Percentiles rank a stretch among this genome's conserved stretches.
These are phyloP conservation scores for Rhamphomyia laevipes DNA, from an alignment of 2,888 invertebrate genomes.

Conservation along the genomic window DNA sequence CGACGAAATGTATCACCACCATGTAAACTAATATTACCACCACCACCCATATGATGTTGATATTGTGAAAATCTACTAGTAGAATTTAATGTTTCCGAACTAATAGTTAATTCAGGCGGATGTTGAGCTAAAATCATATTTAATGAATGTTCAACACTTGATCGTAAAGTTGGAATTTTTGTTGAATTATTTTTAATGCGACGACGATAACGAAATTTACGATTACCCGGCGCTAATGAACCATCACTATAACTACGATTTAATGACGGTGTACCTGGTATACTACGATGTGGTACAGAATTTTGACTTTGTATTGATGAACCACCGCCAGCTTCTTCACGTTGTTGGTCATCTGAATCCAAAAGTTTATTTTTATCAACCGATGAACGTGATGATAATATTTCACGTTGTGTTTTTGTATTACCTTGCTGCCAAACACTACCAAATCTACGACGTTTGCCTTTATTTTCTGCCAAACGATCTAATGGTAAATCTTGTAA, in stretches of 20 bases:
- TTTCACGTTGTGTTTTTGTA: constrained; percentile 13
- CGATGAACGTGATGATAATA: constrained; percentile 4
- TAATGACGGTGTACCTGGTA: constrained; percentile 27
- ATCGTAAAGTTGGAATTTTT: constrained; percentile 19
- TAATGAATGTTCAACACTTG: constrained; percentile 26
- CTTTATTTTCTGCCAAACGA: constrained; percentile 65
- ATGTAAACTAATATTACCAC: neutral
- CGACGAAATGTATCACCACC: constrained; percentile 12
- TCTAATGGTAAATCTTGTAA: constrained; percentile 75
- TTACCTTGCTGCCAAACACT: constrained; percentile 31
- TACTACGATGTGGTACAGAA: constrained; percentile 11
- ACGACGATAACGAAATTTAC: constrained; percentile 19
- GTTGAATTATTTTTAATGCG: constrained; percentile 17
- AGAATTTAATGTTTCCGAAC: constrained; percentile 22
- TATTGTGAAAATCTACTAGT: constrained; percentile 10
- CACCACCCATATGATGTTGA: neutral
- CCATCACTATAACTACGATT: constrained; percentile 47
- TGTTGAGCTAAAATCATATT: constrained; percentile 22
- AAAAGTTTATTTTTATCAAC: constrained; percentile 16
- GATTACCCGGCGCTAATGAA: constrained; percentile 35
- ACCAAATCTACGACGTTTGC: constrained; percentile 49
- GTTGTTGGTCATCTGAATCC: constrained; percentile 20
- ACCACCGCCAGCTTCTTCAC: constrained; percentile 16
- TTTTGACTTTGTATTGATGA: constrained; percentile 13
- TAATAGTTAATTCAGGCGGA: constrained; percentile 17